Conservation (phyloP, 2,113 vertebrate genomes). For the Chaetodon trifascialis region DNA sequence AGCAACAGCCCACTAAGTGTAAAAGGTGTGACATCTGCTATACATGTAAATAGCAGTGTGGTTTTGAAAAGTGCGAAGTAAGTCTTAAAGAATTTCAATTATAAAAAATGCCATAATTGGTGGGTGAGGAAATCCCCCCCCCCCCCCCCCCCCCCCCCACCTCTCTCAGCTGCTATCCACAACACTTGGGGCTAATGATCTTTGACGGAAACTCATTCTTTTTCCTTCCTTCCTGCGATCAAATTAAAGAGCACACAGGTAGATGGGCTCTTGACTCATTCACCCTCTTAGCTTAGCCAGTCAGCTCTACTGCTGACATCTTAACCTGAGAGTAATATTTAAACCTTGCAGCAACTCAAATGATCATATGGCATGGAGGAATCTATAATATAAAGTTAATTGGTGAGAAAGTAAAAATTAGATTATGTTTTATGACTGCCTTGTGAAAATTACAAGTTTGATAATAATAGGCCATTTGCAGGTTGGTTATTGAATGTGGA, state of each 20-base stretch:
- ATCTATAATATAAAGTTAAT: conserved; percentile 80
- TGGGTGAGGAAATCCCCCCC: conserved; percentile 1
- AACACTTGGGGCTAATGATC: conserved; percentile 30
- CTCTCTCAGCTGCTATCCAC: conserved; percentile 34
- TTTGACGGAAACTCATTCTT: conserved; percentile 32
- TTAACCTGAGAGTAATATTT: conserved; percentile 61
- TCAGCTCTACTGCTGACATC: conserved; percentile 49
- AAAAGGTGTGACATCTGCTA: background rate
- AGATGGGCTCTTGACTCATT: conserved; percentile 4
- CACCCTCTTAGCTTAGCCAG: conserved; percentile 23
- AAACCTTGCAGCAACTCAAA: conserved; percentile 68
- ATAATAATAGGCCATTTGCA: conserved; percentile 79
- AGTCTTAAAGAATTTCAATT: conserved; percentile 26
- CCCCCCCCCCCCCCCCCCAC: background rate
- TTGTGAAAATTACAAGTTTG: conserved; percentile 82
- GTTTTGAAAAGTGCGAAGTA: background rate
- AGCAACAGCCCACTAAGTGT: background rate
- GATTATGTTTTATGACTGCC: conserved; percentile 78
- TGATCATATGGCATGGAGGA: conserved; percentile 70
- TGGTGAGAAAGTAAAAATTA: conserved; percentile 79
- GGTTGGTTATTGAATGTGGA: conserved; percentile 81
- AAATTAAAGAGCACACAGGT: conserved; percentile 50
- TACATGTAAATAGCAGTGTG: background rate
- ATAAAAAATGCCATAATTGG: conserved; percentile 41
- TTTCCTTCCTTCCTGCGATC: conserved; percentile 47